A percentile compares a stretch with the other conserved stretches of the same genome.
phyloP scores from a whole-genome alignment of 2,888 invertebrate species.

The Acanthosepion pharaonis region DNA sequence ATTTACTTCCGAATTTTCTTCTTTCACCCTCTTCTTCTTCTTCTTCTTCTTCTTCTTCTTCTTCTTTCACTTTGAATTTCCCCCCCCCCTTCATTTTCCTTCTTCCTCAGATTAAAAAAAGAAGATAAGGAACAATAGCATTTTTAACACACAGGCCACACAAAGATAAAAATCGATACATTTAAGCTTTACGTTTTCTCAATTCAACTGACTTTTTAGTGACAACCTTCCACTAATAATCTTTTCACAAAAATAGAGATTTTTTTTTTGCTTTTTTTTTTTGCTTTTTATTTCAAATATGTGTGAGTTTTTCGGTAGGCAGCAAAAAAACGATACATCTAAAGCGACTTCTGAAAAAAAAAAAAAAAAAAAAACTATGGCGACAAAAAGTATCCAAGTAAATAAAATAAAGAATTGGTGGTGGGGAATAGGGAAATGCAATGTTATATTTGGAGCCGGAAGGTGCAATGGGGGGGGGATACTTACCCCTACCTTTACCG shows the following conservation, averaged over 20 bases:
- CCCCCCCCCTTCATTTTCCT: neutral
- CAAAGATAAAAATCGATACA: neutral
- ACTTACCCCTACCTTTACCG: neutral
- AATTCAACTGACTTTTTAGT: neutral
- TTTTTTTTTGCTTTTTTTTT: neutral
- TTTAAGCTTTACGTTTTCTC: neutral
- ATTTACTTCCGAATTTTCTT: too few species aligned
- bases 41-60: too few species aligned
- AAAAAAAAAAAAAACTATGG: neutral
- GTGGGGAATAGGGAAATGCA: neutral
- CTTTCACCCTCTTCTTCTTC: too few species aligned
- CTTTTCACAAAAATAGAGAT: neutral
- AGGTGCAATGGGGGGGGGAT: neutral
- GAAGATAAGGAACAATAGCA: neutral
- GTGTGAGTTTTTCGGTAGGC: neutral
- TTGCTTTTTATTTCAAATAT: neutral
- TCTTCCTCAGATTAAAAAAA: neutral
- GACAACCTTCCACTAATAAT: neutral
- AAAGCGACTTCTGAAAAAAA: neutral
- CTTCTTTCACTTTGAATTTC: too few species aligned
- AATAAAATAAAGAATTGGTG: neutral
- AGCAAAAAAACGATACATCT: neutral
- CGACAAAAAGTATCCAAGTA: neutral
- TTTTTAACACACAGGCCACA: neutral
- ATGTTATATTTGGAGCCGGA: neutral